These are phyloP conservation scores for Scomber colias DNA, from an alignment of 2,113 vertebrate genomes.

Conservation along the genomic window DNA sequence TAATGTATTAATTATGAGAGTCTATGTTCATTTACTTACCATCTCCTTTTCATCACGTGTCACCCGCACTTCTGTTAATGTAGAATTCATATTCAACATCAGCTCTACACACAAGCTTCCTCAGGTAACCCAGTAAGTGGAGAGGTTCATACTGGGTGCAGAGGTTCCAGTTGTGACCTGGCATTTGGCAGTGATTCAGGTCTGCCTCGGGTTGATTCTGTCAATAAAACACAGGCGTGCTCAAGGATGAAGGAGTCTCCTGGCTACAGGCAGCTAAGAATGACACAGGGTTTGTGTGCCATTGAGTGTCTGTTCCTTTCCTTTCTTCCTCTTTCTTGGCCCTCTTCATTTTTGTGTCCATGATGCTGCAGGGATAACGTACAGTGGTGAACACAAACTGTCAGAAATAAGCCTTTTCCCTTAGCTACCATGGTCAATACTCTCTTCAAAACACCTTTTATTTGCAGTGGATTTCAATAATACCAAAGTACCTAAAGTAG, in stretches of 20 bases:
- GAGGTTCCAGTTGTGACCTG: neutral
- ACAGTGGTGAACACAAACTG: neutral
- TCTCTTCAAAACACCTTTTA: no score
- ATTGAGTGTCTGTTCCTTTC: constrained; percentile 4
- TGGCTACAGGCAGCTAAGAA: constrained; percentile 3
- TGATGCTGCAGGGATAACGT: neutral
- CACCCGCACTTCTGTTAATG: neutral
- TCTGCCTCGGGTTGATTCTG: neutral
- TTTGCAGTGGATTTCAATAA: no score
- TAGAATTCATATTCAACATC: neutral
- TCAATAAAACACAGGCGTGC: neutral
- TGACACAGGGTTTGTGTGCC: neutral
- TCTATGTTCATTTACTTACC: neutral
- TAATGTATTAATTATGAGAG: neutral
- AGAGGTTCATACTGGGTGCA: constrained; percentile 20
- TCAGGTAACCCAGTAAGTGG: neutral
- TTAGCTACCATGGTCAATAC: no score
- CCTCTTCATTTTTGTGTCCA: neutral
- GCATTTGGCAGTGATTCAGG: neutral
- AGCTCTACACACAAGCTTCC: neutral
- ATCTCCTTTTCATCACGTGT: neutral
- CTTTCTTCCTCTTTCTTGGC: neutral
- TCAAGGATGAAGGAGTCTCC: neutral
- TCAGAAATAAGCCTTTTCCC: neutral
- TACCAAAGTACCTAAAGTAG: no score